These are phyloP conservation scores for Macaria liturata DNA, from an alignment of 2,888 invertebrate species.

Conservation along the genomic window DNA sequence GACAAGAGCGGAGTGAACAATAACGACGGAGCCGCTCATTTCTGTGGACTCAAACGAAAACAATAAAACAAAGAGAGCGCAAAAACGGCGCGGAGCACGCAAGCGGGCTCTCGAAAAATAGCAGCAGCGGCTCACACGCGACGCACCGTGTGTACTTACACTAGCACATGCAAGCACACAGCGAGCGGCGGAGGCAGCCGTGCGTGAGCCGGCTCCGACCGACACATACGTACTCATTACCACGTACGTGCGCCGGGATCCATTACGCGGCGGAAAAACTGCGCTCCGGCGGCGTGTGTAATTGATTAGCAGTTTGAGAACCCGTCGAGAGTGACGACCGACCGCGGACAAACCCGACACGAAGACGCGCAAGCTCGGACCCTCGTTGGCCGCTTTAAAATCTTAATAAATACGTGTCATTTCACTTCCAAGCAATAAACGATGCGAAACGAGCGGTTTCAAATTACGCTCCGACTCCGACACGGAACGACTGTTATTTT, in stretches of 20 bases:
- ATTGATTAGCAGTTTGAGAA: conserved; percentile 78
- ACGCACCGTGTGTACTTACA: conserved; percentile 41
- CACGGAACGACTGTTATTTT: conserved; percentile 44
- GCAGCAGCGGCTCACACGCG: conserved; percentile 58
- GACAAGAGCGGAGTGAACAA: conserved; percentile 65
- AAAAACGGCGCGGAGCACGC: conserved; percentile 70
- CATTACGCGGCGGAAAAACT: conserved; percentile 76
- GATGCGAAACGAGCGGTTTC: conserved; percentile 42
- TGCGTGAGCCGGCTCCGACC: conserved; percentile 58
- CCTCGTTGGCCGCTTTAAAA: conserved; percentile 50
- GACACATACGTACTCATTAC: conserved; percentile 53
- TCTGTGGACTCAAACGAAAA: conserved; percentile 66
- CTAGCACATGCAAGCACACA: conserved; percentile 33
- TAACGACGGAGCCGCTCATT: conserved; percentile 67
- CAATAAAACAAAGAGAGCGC: conserved; percentile 74
- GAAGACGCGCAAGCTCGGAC: conserved; percentile 27
- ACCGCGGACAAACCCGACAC: conserved; percentile 30
- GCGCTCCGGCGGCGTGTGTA: conserved; percentile 71
- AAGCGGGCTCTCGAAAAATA: conserved; percentile 71
- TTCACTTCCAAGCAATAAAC: conserved; percentile 43
- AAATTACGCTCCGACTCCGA: conserved; percentile 35
- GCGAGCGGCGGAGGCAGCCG: conserved; percentile 61
- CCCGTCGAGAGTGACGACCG: conserved; percentile 54
- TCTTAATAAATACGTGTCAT: conserved; percentile 60
- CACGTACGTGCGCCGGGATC: conserved; percentile 61